phyloP scores from a whole-genome alignment of 1,140 invertebrate species.

The Sminthurinus signatus region DNA sequence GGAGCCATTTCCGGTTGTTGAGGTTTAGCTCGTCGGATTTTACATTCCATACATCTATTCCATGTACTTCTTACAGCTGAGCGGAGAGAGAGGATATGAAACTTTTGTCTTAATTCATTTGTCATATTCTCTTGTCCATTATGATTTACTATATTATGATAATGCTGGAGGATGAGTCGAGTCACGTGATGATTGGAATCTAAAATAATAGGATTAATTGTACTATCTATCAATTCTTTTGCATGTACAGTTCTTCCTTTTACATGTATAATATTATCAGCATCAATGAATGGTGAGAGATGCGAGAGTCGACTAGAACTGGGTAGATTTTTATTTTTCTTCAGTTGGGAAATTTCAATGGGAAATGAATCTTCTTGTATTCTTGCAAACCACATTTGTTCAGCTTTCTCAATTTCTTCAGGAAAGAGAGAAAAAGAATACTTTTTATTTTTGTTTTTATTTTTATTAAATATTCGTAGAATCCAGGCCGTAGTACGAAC shows the following conservation, averaged over 20 bases:
- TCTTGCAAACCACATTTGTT: neutral
- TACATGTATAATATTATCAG: too few species aligned
- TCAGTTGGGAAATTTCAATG: neutral
- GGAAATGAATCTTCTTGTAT: neutral
- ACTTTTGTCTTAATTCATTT: neutral
- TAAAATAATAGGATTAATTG: conserved; percentile 1
- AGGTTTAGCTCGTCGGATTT: neutral
- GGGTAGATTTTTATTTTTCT: too few species aligned
- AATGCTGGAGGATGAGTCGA: neutral
- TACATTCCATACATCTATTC: conserved; percentile 3
- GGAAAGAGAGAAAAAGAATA: too few species aligned
- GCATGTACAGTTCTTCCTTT: too few species aligned
- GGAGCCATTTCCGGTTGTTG: conserved; percentile 16
- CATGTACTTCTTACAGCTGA: neutral
- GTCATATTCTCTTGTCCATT: neutral
- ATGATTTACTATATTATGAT: neutral
- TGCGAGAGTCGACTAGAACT: too few species aligned
- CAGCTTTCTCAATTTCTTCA: neutral
- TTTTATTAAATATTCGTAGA: too few species aligned
- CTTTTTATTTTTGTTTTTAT: too few species aligned
- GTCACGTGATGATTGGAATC: neutral
- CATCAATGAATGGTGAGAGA: too few species aligned
- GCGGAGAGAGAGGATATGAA: neutral
- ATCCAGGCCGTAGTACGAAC: conserved; percentile 8
- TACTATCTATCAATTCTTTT: too few species aligned